Percentiles rank a stretch among this genome's conserved stretches.
Conservation (phyloP, 1,140 invertebrate species). For the Carposina sasakii region DNA sequence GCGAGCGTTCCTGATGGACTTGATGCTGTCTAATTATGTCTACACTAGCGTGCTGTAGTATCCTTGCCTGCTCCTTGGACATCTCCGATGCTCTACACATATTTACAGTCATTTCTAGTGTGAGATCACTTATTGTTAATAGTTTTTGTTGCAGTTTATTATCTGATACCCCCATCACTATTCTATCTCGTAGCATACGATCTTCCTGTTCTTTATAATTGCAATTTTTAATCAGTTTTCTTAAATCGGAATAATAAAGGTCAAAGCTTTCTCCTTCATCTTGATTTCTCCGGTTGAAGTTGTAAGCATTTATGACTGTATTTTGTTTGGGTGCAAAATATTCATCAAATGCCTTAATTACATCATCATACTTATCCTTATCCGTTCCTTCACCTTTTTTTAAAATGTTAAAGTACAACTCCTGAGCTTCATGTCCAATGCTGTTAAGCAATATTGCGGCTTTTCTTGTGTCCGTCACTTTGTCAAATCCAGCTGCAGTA, state of each 20-base stretch:
- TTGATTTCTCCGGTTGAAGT: constrained; percentile 31
- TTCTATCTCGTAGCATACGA: constrained; percentile 28
- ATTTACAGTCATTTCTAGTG: background rate
- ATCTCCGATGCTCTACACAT: background rate
- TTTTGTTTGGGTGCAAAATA: constrained; percentile 19
- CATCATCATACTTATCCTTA: constrained; percentile 2
- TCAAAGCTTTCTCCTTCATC: constrained; percentile 29
- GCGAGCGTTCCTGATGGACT: too few species aligned
- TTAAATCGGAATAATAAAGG: constrained; percentile 16
- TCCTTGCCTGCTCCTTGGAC: constrained; percentile 15
- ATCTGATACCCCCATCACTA: constrained; percentile 30
- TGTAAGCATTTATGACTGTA: constrained; percentile 24
- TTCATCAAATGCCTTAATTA: constrained; percentile 24
- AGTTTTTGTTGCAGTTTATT: constrained; percentile 26
- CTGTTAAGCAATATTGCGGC: background rate
- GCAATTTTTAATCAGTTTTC: constrained; percentile 17
- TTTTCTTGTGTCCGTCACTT: background rate
- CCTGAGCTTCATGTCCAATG: background rate
- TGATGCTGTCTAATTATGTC: too few species aligned
- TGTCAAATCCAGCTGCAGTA: constrained; percentile 2
- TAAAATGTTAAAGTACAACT: constrained; percentile 3
- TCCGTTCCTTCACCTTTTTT: constrained; percentile 5
- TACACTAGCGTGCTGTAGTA: too few species aligned
- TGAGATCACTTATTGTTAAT: background rate
- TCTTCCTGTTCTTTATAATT: constrained; percentile 22